Base-by-base conservation (phyloP, 2,797 vertebrate species). In the Erpetoichthys calabaricus region DNA sequence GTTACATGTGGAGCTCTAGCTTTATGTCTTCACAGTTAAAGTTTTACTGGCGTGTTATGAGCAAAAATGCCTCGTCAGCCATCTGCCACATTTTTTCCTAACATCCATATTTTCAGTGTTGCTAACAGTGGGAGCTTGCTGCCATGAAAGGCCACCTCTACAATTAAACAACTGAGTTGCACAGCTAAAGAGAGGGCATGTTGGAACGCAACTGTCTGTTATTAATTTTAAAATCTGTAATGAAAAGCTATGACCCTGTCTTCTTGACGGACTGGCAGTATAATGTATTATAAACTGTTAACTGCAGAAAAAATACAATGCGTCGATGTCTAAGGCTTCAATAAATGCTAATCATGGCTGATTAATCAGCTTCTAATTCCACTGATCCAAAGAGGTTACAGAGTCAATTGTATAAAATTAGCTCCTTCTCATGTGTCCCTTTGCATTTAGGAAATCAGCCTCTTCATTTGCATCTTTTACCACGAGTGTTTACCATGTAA, bases 1-100 rank as follows among this genome's bases (percentile, higher is more conserved):
- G 89, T 91, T 92, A 92, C 91, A 89, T 94, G 89, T 85, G 89
- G 83, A 80, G 82, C 81, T 77, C 86, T 85, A 78, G 80, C 89
- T 91, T 85, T 98, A 96, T 95, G 97, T 98, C 95, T 92, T 87
- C 80, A 67, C 82, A 88, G 90, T 91, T 94, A 92, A 96, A 97
- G 92, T 98, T 98, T 97, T 96, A 97, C 91, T 95, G 90, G 89
- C 89, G 89, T 88, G 88, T 94, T 96, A 94, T 92, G 91, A 90
- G 89, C 89, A 91, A 97, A 97, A 96, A 94, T 92, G 94, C 92
- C 86, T 89, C 91, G 92, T 98, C 93, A 97, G 95, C 95, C 92
- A 92, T 95, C 92, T 98, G 95, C 91, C 95, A 94, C 85, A 86
- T 90, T 88, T 87, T 88, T 89, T 94, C 89, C 86, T 85, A 84